Conservation (phyloP, 1,140 invertebrate genomes). For the Zaprionus davidi region DNA sequence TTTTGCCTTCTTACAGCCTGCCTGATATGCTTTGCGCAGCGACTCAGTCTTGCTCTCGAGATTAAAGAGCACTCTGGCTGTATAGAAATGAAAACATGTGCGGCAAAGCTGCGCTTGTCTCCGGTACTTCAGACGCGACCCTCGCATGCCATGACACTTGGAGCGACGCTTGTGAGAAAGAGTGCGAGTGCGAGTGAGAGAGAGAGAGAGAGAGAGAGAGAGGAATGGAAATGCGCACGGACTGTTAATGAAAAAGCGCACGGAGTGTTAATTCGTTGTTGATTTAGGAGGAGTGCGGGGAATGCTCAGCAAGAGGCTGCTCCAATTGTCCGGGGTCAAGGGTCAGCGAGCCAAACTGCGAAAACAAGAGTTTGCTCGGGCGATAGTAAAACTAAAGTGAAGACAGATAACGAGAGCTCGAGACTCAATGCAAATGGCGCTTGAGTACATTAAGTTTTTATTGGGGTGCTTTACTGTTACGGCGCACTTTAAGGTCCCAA, state of each 20-base stretch:
- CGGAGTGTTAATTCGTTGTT: neutral
- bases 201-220: neutral
- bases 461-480: neutral
- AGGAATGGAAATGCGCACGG: neutral
- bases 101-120: neutral
- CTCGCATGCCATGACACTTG: neutral
- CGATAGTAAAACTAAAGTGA: neutral
- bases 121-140: constrained; percentile 1
- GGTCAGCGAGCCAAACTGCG: neutral
- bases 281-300: neutral
- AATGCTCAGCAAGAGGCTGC: neutral
- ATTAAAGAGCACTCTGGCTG: neutral
- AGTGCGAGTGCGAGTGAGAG: neutral
- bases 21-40: neutral
- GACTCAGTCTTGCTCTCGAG: neutral
- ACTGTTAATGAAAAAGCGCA: neutral
- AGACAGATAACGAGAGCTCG: neutral
- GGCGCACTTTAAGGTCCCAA: neutral
- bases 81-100: constrained; percentile 3
- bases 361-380: neutral
- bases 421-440: constrained; percentile 1
- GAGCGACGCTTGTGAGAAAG: neutral
- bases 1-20: neutral
- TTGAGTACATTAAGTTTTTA: constrained; percentile 1
- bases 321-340: neutral